Evolutionary conservation across 2,113 vertebrate genomes (phyloP), one percentile per base, ranked within the genome.

Genomic region (Abramis brama): DNA sequence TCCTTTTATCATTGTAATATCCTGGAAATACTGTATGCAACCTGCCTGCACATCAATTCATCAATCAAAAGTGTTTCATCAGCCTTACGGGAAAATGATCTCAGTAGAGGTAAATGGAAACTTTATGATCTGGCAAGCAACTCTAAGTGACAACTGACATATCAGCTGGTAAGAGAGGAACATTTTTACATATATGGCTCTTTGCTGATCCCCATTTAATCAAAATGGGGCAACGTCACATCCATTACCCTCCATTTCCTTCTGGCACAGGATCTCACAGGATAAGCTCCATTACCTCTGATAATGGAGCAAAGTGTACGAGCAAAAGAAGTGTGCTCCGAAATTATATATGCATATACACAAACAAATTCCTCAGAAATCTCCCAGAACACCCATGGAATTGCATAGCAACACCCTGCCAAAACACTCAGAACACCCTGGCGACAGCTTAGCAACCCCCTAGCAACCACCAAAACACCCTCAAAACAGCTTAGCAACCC

Each of bases 271-370:
- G 55, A 86, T 86, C 78, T 85, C 77, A 85, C 55, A 47, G 86
- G 79, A 89, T 57, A 88, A 91, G 84, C 74, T 70, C 85, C 84
- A 88, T 91, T 90, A 89, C 81, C 78, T 39, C 64, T 57, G 77
- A 66, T 77, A 88, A 89, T 82, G 74, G 71, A 6, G 64, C 45
- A 25, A 73, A 70, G 27, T n/a, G 64, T 19, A 59, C 71, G 11
- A 85, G 47, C 15, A 83, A 75, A 85, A 43, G 23, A 79, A 12
- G 30, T 45, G 45, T 11, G 25, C 74, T 30, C n/a, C 25, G 21
- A 71, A 6, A 43, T 11, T 25, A 62, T 15, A 52, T 52, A 50
- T 5, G 15, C 5, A 52, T 17, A 15, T 17, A 15, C 4, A 52
- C 50, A 52, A 13, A 52, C 13, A 15, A 57, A 57, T 21, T 19